phyloP scores from a whole-genome alignment of 1,140 invertebrate species.

The Aricia agestis region DNA sequence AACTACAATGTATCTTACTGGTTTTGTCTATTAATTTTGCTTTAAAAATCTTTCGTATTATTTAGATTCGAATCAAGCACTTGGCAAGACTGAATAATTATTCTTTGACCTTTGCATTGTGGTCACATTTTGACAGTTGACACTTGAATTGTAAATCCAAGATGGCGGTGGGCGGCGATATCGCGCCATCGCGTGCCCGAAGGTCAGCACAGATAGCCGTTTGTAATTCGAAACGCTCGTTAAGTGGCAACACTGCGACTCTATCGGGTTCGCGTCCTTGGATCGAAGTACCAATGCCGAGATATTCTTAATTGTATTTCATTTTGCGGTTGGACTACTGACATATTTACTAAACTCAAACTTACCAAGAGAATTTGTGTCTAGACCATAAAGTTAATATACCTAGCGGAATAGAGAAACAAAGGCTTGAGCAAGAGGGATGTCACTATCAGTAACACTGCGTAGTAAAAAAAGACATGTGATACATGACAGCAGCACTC shows the following conservation, averaged over 20 bases:
- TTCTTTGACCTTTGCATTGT: constrained; percentile 1
- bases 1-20: too few species aligned
- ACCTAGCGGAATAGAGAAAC: too few species aligned
- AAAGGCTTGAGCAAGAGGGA: too few species aligned
- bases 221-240: constrained; percentile 57
- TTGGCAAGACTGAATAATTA: not conserved
- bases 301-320: constrained; percentile 10
- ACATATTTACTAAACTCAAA: not conserved
- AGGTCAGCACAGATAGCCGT: constrained; percentile 57
- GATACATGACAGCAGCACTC: too few species aligned
- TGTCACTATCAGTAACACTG: too few species aligned
- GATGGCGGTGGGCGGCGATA: constrained; percentile 42
- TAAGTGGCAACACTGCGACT: constrained; percentile 46
- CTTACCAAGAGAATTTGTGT: too few species aligned
- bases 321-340: not conserved
- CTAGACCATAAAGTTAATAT: too few species aligned
- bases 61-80: not conserved
- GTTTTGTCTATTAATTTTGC: too few species aligned
- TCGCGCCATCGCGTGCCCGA: constrained; percentile 50
- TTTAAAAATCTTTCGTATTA: too few species aligned
- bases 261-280: constrained; percentile 42
- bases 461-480: too few species aligned
- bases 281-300: constrained; percentile 29
- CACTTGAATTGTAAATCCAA: constrained; percentile 34
- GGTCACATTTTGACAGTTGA: constrained; percentile 3